Evolutionary conservation across 2,113 vertebrate genomes (phyloP).

Genomic region (Ploceus nigricollis): DNA sequence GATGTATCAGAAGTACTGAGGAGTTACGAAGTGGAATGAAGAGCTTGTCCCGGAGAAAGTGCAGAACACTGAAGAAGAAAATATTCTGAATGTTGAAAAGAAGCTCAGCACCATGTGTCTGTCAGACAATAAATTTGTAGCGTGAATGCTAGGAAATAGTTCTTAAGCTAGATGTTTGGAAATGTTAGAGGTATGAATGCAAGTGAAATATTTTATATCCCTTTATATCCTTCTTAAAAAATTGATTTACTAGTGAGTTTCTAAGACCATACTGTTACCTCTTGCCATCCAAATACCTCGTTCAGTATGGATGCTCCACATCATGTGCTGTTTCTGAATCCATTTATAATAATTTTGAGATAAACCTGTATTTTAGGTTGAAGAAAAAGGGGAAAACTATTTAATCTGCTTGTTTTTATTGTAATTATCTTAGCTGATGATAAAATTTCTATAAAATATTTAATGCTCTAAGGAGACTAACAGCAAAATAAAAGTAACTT

Average conservation of each 20-base stretch:
- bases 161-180: not conserved
- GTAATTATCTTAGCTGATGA: not conserved
- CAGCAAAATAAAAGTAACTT: not conserved
- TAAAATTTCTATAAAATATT: not conserved
- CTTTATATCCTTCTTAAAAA: not conserved
- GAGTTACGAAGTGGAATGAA: rapidly evolving
- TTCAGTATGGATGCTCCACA: not conserved
- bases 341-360: not conserved
- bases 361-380: not conserved
- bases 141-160: not conserved
- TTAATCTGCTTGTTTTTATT: not conserved
- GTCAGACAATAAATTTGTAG: not conserved
- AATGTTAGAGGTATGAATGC: not conserved
- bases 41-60: not conserved
- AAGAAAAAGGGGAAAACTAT: not conserved
- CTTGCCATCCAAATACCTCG: not conserved
- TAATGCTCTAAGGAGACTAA: not conserved
- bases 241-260: not conserved
- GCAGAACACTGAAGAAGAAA: not conserved
- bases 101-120: not conserved
- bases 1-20: not conserved
- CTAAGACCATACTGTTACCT: not conserved
- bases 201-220: not conserved
- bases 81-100: not conserved
- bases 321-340: not conserved